Evolutionary conservation across 1,140 invertebrate species (phyloP), one percentile per base, ranked within the genome.

Genomic region (Temnothorax curvispinosus): DNA sequence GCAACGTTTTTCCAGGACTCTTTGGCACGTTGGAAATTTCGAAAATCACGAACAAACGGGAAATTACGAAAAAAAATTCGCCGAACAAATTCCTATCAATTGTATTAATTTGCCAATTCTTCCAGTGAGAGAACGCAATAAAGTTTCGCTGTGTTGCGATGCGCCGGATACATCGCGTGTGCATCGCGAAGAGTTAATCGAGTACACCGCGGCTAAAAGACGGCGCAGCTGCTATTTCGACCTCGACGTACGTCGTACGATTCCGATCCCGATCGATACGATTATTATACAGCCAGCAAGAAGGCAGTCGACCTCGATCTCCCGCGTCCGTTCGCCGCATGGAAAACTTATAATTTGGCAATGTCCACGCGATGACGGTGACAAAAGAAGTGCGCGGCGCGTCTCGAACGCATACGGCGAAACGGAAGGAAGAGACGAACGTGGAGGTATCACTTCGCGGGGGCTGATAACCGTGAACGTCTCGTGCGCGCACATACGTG

Each of bases 331-430:
- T 92, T 88, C 89, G 91, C 88, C 80, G 78, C 69, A 86, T 71
- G 35, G 80, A 74, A 91, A 81, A 76, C 88, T 93, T 91, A 87
- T 93, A 92, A 93, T 93, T 93, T 93, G 90, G 87, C 91, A 92
- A 92, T 64, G 60, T 3, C 27, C 82, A 54, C 35, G 47, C 56
- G 65, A 85, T 18, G n/a, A 52, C 64, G 27, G n/a, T 44, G 38
- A 62, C 50, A 87, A 74, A 67, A 64, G 52, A 56, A 89, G 92
- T 84, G 11, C 35, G 41, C 81, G 52, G 41, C 81, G 52, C 27
- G 35, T 85, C 44, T 85, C 71, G 35, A 65, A 89, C 88, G 87
- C 86, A 86, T 87, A 87, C 87, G 77, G 76, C 52, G 87, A 87
- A 74, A 64, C 76, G 88, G 81, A 86, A 84, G 87, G 86, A 88